Percentiles rank a stretch among this genome's conserved stretches.
phyloP scores from a whole-genome alignment of 2,888 invertebrate genomes.

The Amaurobius ferox region DNA sequence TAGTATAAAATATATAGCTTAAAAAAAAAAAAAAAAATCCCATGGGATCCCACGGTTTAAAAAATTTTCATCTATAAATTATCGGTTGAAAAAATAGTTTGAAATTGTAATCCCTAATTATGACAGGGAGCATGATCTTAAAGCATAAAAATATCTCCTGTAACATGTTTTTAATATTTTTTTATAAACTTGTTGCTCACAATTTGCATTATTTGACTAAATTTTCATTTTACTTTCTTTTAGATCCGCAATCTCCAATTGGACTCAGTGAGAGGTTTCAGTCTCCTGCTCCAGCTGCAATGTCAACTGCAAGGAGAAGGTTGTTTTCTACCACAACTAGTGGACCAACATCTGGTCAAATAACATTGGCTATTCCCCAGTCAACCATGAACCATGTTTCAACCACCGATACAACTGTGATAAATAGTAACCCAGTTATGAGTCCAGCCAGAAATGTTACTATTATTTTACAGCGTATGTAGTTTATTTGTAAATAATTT shows the following conservation, averaged over 20 bases:
- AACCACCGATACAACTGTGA: conserved; percentile 29
- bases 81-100: no score
- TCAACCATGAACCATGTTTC: conserved; percentile 20
- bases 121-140: no score
- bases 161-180: no score
- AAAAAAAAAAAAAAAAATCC: no score
- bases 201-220: no score
- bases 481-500: no score
- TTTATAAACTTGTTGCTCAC: no score
- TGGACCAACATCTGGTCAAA: conserved; percentile 25
- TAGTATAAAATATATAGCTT: no score
- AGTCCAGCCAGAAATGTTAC: conserved; percentile 64
- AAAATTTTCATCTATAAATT: no score
- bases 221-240: conserved; percentile 41
- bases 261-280: conserved; percentile 81
- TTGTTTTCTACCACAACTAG: conserved; percentile 75
- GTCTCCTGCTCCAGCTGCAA: conserved; percentile 80
- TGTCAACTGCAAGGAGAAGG: conserved; percentile 77
- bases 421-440: conserved; percentile 44
- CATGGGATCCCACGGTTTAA: no score
- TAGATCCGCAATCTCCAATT: conserved; percentile 75
- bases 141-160: no score
- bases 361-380: conserved; percentile 32
- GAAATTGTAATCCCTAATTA: no score
- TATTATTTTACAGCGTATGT: conserved; percentile 68